A percentile compares a stretch with the other conserved stretches of the same genome.
Conservation (phyloP, 2,113 vertebrate species). For the Upupa epops region DNA sequence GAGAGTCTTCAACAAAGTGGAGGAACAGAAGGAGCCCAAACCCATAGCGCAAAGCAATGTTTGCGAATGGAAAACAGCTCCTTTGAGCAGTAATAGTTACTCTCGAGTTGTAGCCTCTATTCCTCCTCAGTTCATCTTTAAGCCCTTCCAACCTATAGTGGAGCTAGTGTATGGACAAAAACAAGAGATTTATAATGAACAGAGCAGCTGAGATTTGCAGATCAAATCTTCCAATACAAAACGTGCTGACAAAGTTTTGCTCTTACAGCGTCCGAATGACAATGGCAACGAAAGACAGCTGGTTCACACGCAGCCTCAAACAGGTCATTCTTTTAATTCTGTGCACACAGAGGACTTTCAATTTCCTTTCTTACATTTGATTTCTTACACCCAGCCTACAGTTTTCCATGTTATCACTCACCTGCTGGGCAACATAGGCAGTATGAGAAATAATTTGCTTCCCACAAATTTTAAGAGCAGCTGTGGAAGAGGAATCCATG, state of each 20-base stretch:
- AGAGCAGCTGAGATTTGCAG: conserved; percentile 82
- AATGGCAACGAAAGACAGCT: conserved; percentile 66
- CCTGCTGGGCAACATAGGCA: conserved; percentile 54
- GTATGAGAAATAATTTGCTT: conserved; percentile 68
- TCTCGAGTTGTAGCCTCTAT: conserved; percentile 98
- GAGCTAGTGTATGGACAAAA: conserved; percentile 94
- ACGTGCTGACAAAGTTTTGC: conserved; percentile 68
- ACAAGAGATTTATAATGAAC: conserved; percentile 89
- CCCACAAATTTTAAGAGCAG: conserved; percentile 65
- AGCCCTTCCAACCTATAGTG: conserved; percentile 99
- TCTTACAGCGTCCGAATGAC: conserved; percentile 67
- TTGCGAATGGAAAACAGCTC: conserved; percentile 90
- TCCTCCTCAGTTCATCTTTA: conserved; percentile 99
- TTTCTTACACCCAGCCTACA: conserved; percentile 48
- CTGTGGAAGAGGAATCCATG: conserved; percentile 58
- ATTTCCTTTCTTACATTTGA: conserved; percentile 5
- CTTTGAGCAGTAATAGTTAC: conserved; percentile 97
- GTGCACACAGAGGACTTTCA: conserved; percentile 60
- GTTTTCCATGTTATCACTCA: conserved; percentile 54
- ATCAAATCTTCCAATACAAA: conserved; percentile 72
- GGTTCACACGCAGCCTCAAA: conserved; percentile 41
- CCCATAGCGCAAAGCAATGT: conserved; percentile 84
- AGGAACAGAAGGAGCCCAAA: conserved; percentile 84
- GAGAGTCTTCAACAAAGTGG: conserved; percentile 82
- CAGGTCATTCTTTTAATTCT: conserved; percentile 62